Base-by-base conservation (phyloP, 2,888 invertebrate genomes). In the Hydrotaea cyrtoneurina region DNA sequence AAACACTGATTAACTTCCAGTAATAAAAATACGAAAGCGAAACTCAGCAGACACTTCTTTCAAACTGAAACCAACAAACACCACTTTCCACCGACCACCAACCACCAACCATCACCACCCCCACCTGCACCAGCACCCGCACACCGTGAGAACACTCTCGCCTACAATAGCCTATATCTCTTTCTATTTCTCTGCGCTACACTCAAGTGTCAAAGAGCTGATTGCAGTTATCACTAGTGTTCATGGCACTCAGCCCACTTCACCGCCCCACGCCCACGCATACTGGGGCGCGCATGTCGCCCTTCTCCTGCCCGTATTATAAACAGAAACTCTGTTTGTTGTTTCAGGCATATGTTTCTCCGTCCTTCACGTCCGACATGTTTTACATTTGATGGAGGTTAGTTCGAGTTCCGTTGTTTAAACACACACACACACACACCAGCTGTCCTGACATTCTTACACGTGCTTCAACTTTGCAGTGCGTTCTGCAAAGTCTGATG, bases 21-120 rank as follows among this genome's bases (percentile, higher is more conserved):
- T 80, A 77, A 76, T 83, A 79, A 72, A 66, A 69, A 77, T 78
- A 77, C 69, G 83, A 83, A 83, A 80, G 80, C 69, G 83, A 83
- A 83, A 80, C 62, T 78, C 59, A 74, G 50, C 73, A 79, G 57
- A 83, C 77, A 59, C n/a, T 72, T 72, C 11, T 53, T 19, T 26
- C 53, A 53, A 17, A 64, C 26, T 62, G 50, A 78, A 19, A 64
- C n/a, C 15, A 19, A 69, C 4, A 3, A 69, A 10, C 55, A 46
- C 23, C 43, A 19, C 50, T 39, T 39, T 19, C 66, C 55, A 19
- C n/a, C n/a, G n/a, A n/a, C n/a, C n/a, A n/a, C n/a, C n/a, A n/a
- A n/a, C n/a, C n/a, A n/a, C n/a, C n/a, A n/a, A n/a, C n/a, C n/a
- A n/a, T n/a, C n/a, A n/a, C 55, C 73, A 75, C 11, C 23, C 78